Percentiles rank a stretch among this genome's conserved stretches.
Conservation (phyloP, 2,888 invertebrate genomes). For the Proisotoma minuta region DNA sequence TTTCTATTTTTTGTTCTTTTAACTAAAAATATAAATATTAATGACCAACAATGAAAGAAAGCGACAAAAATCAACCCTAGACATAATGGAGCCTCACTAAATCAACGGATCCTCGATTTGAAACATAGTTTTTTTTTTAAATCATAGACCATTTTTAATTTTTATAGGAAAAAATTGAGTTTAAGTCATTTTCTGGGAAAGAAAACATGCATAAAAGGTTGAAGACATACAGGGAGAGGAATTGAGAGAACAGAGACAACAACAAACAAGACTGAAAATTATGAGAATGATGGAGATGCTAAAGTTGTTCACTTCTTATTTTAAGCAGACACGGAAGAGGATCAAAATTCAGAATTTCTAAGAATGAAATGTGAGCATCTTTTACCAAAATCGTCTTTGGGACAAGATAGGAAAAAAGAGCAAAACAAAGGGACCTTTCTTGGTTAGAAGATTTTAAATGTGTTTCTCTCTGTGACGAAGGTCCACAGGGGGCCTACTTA, state of each 20-base stretch:
- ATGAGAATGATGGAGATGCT: neutral
- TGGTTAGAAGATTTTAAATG: conserved; percentile 17
- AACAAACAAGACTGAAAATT: neutral
- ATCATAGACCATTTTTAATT: too few relatives aligned
- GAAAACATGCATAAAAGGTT: neutral
- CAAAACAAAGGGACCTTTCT: conserved; percentile 34
- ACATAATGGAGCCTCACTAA: too few relatives aligned
- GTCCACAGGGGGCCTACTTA: conserved; percentile 31
- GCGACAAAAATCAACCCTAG: too few relatives aligned
- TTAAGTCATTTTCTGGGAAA: too few relatives aligned
- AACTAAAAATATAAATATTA: too few relatives aligned
- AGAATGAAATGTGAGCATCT: conserved; percentile 39
- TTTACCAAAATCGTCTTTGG: conserved; percentile 5
- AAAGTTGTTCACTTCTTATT: conserved; percentile 9
- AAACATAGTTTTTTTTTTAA: too few relatives aligned
- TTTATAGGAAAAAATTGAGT: too few relatives aligned
- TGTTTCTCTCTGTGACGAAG: conserved; percentile 30
- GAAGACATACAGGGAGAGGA: neutral
- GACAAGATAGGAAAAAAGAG: conserved; percentile 9
- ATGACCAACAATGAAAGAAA: too few relatives aligned
- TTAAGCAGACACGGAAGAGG: conserved; percentile 14
- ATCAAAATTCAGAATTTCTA: conserved; percentile 25
- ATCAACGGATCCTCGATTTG: too few relatives aligned
- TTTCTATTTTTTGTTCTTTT: too few relatives aligned
- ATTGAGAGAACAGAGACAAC: neutral